A percentile compares a stretch with the other conserved stretches of the same genome.
These are phyloP conservation scores for Harpagus bidentatus DNA, from an alignment of 2,113 vertebrate species.

Conservation along the genomic window DNA sequence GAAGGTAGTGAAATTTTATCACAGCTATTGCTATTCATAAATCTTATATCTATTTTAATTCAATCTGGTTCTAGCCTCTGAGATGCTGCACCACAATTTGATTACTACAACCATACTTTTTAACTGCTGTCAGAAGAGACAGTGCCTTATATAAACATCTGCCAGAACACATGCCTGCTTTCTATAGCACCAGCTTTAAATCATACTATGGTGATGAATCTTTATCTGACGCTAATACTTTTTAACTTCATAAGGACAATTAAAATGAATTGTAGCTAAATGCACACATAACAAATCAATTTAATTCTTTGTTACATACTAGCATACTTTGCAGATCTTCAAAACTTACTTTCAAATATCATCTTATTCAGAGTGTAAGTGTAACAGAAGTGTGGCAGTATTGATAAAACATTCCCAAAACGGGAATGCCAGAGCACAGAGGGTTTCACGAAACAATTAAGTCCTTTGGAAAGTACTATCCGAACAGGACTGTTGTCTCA, in stretches of 20 bases:
- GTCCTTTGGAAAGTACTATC: not conserved
- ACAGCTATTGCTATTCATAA: constrained; percentile 81
- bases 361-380: constrained; percentile 7
- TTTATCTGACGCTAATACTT: constrained; percentile 80
- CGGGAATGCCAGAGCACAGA: not conserved
- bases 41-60: constrained; percentile 84
- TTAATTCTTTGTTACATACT: constrained; percentile 59
- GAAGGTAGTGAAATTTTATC: constrained; percentile 78
- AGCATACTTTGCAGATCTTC: constrained; percentile 56
- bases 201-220: constrained; percentile 74
- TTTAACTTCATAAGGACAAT: constrained; percentile 82
- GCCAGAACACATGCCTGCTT: constrained; percentile 76
- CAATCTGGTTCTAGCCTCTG: constrained; percentile 78
- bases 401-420: not conserved
- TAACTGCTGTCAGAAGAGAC: constrained; percentile 82
- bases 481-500: not conserved
- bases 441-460: not conserved
- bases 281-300: constrained; percentile 71
- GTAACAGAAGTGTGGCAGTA: not conserved
- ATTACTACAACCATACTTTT: constrained; percentile 81
- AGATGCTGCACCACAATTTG: constrained; percentile 79
- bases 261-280: constrained; percentile 82
- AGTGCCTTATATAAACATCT: constrained; percentile 78
- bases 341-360: constrained; percentile 52
- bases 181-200: constrained; percentile 70